Evolutionary conservation across 2,888 invertebrate species (phyloP), one percentile per base, ranked within the genome.

Genomic region (Machimus rusticus): DNA sequence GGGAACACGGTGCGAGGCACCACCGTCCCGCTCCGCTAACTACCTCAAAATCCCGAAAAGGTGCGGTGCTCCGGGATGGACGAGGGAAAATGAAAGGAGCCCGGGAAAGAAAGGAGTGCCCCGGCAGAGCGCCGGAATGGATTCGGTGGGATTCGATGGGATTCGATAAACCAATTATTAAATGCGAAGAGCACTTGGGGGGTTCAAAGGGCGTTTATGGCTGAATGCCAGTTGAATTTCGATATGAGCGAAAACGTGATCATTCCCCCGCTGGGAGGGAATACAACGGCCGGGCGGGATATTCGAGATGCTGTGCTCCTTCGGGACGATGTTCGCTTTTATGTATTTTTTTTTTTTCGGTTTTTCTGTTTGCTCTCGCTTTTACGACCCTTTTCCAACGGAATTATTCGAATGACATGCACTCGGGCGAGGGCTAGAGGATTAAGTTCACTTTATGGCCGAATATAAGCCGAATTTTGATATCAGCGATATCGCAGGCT

Each of bases 81-180:
- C 39, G n/a, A 46, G 51, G 51, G 51, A 16, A 34, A 34, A 76
- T 76, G 37, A 76, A 76, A 39, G 39, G 28, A 37, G 12, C 76
- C 16, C 34, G 6, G 37, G 31, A 76, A 76, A 37, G 37, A 39
- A 76, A 81, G 81, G 51, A 55, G 28, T 28, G n/a, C 14, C 28
- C 14, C 39, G 39, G 39, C 39, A 39, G 9, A 9, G 16, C 55
- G 51, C n/a, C 5, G 16, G 46, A n/a, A 19, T 28, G 51, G 55
- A 28, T n/a, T 14, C 14, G 43, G 14, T 55, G 55, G 51, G 81
- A 28, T 31, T 28, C 14, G 43, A 31, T 81, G 55, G 81, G 81
- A 81, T 81, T 81, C 81, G 74, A 84, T 84, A 84, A 84, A 84
- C 84, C 84, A 84, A 84, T 84, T 74, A 84, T 84, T 66, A 84